Conservation (phyloP, 2,113 vertebrate genomes). For the Kryptolebias marmoratus region DNA sequence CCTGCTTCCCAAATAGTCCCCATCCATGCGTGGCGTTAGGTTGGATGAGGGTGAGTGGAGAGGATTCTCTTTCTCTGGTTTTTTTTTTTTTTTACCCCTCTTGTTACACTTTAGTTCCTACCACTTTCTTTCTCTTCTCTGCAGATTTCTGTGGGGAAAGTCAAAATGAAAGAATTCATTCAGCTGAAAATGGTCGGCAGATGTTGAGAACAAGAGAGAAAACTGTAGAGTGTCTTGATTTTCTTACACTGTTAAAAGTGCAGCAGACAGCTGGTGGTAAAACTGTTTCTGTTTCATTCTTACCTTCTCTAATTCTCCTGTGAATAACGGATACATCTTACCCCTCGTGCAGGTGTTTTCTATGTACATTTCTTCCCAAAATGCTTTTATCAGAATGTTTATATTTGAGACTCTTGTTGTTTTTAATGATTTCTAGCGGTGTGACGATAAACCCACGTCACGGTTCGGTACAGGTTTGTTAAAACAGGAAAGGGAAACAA, state of each 20-base stretch:
- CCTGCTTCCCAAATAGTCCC: slow-evolving; percentile 55
- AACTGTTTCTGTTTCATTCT: too few species aligned
- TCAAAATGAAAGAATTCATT: slow-evolving; percentile 55
- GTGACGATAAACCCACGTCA: too few species aligned
- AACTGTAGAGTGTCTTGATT: slow-evolving; percentile 37
- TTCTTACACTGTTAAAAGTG: slow-evolving; percentile 3
- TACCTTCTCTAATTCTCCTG: too few species aligned
- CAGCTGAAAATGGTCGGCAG: slow-evolving; percentile 53
- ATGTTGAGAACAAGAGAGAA: slow-evolving; percentile 54
- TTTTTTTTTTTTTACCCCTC: slow-evolving; percentile 29
- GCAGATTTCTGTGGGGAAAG: slow-evolving; percentile 44
- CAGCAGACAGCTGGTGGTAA: too few species aligned
- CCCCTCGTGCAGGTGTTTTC: too few species aligned
- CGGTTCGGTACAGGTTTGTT: too few species aligned
- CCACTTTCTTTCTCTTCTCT: slow-evolving; percentile 40
- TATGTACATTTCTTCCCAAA: too few species aligned
- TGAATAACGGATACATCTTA: too few species aligned
- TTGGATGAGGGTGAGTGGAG: slow-evolving; percentile 73
- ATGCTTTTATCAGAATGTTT: too few species aligned
- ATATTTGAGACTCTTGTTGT: too few species aligned
- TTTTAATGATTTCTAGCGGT: too few species aligned
- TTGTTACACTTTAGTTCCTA: slow-evolving; percentile 55
- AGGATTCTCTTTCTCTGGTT: slow-evolving; percentile 34
- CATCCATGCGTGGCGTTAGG: slow-evolving; percentile 71
- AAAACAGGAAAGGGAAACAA: too few species aligned